Conservation (phyloP, 1,140 invertebrate genomes). For the Drosophila kurseongensis region DNA sequence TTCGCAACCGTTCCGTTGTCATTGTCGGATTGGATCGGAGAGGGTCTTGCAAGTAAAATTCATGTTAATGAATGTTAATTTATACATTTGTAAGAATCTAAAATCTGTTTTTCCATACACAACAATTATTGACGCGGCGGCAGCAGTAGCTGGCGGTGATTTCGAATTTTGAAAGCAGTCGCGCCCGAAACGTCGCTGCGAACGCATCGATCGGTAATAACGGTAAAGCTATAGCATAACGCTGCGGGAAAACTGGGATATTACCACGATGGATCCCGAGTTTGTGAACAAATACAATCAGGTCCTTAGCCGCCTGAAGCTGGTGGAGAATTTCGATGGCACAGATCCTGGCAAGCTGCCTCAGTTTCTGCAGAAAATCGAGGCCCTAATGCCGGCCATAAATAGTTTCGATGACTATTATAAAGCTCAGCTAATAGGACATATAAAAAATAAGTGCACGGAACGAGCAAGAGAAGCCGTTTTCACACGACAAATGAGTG, state of each 20-base stretch:
- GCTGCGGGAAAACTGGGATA: background rate
- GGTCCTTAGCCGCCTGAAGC: slow-evolving; percentile 64
- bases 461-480: slow-evolving; percentile 68
- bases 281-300: slow-evolving; percentile 76
- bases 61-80: slow-evolving; percentile 83
- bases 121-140: slow-evolving; percentile 46
- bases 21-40: slow-evolving; percentile 16
- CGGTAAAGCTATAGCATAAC: slow-evolving; percentile 9
- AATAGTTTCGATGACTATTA: slow-evolving; percentile 74
- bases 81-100: slow-evolving; percentile 80
- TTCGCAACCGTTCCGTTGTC: slow-evolving; percentile 31
- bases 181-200: slow-evolving; percentile 44
- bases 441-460: slow-evolving; percentile 74
- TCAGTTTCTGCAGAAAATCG: slow-evolving; percentile 69
- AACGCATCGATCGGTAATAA: slow-evolving; percentile 20
- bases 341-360: slow-evolving; percentile 65
- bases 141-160: slow-evolving; percentile 19
- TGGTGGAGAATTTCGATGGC: slow-evolving; percentile 71
- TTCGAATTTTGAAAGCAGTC: slow-evolving; percentile 60
- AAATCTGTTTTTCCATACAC: slow-evolving; percentile 62
- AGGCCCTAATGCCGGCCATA: slow-evolving; percentile 62
- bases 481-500: slow-evolving; percentile 63
- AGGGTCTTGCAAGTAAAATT: slow-evolving; percentile 62
- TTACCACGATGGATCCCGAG: slow-evolving; percentile 63
- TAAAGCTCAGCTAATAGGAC: slow-evolving; percentile 61